These are phyloP conservation scores for Haliclystus octoradiatus DNA, from an alignment of 30 jellyfish, hydroid and myxozoan genomes.

Conservation along the genomic window DNA sequence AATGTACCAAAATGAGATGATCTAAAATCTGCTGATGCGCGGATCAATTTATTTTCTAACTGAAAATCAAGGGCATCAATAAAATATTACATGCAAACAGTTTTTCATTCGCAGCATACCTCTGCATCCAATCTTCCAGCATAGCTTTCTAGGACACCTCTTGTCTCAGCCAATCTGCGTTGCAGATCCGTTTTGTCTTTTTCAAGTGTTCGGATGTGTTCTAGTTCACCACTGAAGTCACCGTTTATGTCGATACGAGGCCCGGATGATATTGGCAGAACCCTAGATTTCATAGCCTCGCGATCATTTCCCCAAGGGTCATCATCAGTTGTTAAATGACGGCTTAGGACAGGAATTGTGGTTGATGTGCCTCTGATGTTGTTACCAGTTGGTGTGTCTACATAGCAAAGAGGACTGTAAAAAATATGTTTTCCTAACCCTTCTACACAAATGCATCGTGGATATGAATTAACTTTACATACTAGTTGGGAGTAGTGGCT, in stretches of 20 bases:
- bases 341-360: too few relatives aligned
- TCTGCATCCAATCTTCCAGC: slow-evolving; percentile 57
- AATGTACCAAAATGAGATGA: background rate
- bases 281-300: background rate
- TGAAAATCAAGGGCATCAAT: background rate
- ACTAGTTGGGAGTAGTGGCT: too few relatives aligned
- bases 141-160: slow-evolving; percentile 56
- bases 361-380: background rate
- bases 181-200: slow-evolving; percentile 61
- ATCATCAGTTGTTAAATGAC: too few relatives aligned
- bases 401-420: too few relatives aligned
- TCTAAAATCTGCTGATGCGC: background rate
- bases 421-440: too few relatives aligned
- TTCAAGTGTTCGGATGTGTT: slow-evolving; percentile 48
- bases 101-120: too few relatives aligned
- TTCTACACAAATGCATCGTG: too few relatives aligned
- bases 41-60: background rate
- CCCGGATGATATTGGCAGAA: background rate
- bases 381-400: too few relatives aligned
- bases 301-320: too few relatives aligned
- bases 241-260: background rate
- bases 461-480: too few relatives aligned
- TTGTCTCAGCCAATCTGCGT: slow-evolving; percentile 54
- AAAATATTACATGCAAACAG: too few relatives aligned
- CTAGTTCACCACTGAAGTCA: slow-evolving; percentile 15